Evolutionary conservation across 1,140 invertebrate species (phyloP).

Genomic region (Bicyclus anynana): DNA sequence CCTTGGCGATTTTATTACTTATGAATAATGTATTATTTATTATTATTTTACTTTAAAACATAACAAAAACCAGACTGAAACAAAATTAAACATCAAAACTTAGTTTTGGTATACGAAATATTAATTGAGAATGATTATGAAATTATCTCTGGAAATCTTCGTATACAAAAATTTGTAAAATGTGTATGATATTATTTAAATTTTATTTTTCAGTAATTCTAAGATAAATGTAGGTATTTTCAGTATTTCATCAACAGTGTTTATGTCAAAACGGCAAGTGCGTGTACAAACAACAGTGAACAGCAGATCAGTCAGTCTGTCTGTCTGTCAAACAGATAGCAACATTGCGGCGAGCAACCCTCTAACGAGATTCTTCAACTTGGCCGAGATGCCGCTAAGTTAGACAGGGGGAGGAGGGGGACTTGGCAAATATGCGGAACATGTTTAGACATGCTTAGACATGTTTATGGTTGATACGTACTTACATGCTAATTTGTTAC

Average conservation of each 20-base stretch:
- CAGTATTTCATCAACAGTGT: no score
- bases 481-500: background rate
- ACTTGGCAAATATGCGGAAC: background rate
- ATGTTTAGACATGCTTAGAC: background rate
- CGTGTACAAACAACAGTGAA: background rate
- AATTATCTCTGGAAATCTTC: no score
- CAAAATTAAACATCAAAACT: no score
- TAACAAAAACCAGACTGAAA: background rate
- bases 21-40: slow-evolving; percentile 8
- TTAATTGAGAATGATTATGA: no score
- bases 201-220: no score
- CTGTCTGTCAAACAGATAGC: background rate
- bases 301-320: background rate
- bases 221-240: no score
- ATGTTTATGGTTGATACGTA: background rate
- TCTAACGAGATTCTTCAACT: slow-evolving; percentile 4
- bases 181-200: no score
- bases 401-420: background rate
- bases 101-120: no score
- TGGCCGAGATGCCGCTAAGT: background rate
- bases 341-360: background rate
- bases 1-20: background rate
- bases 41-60: background rate
- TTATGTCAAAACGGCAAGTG: no score
- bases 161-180: no score